Conservation (phyloP, 2,113 vertebrate genomes). For the Rhynchopsitta pachyrhyncha region DNA sequence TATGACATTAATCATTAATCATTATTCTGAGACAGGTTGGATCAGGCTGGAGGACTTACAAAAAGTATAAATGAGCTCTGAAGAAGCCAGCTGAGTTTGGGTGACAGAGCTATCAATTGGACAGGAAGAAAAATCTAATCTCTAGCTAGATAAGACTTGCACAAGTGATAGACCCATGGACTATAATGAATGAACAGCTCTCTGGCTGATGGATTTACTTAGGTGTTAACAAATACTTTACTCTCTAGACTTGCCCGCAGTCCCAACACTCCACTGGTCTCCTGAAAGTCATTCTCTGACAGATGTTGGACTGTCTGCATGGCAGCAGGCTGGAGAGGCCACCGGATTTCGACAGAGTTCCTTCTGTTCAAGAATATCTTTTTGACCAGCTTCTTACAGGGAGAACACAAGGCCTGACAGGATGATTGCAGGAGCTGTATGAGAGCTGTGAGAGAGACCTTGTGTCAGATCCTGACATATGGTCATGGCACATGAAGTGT, state of each 20-base stretch:
- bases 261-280: not conserved
- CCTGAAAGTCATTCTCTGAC: not conserved
- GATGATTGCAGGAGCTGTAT: not conserved
- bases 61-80: not conserved
- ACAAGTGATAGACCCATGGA: not conserved
- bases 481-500: not conserved
- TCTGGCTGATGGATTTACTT: not conserved
- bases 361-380: not conserved
- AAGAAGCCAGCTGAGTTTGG: not conserved
- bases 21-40: not conserved
- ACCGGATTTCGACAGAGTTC: not conserved
- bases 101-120: not conserved
- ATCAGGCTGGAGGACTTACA: not conserved
- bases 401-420: fast-evolving
- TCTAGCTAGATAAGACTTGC: not conserved
- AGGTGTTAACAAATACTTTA: not conserved
- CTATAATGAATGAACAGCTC: not conserved
- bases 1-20: not conserved
- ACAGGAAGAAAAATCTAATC: not conserved
- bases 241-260: not conserved
- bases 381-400: not conserved
- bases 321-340: not conserved
- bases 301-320: not conserved
- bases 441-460: not conserved
- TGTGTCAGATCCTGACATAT: fast-evolving